phyloP scores from a whole-genome alignment of 2,888 invertebrate species.

The Cremastobaeus sp. region DNA sequence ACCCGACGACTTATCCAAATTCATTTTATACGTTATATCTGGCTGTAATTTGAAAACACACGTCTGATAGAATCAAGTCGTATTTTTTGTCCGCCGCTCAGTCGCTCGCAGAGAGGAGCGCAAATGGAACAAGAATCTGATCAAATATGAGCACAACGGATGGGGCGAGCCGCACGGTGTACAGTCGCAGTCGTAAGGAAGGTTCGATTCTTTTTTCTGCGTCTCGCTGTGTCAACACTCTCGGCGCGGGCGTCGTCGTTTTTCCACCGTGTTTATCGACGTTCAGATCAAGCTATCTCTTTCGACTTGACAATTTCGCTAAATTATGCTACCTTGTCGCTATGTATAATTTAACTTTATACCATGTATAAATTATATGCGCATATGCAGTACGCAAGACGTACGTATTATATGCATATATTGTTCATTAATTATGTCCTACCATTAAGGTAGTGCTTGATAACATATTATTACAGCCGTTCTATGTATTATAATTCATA shows the following conservation, averaged over 20 bases:
- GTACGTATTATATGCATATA: conserved; percentile 53
- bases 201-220: conserved; percentile 30
- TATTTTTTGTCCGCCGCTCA: conserved; percentile 11
- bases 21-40: conserved; percentile 39
- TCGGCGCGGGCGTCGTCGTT: conserved; percentile 13
- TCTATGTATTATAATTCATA: conserved; percentile 50
- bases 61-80: conserved; percentile 32
- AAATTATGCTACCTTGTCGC: conserved; percentile 49
- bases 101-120: too few relatives aligned
- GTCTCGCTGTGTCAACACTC: conserved; percentile 28
- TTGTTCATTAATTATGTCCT: conserved; percentile 57
- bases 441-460: conserved; percentile 52
- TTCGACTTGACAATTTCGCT: conserved; percentile 53
- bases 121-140: conserved; percentile 30
- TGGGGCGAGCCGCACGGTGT: conserved; percentile 27
- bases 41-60: conserved; percentile 33
- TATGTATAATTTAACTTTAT: conserved; percentile 56
- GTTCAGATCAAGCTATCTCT: conserved; percentile 24
- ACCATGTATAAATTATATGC: conserved; percentile 50
- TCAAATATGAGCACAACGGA: conserved; percentile 42
- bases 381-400: conserved; percentile 46
- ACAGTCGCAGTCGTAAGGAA: conserved; percentile 33
- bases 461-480: conserved; percentile 55
- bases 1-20: conserved; percentile 47
- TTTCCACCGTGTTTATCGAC: conserved; percentile 18